Evolutionary conservation across 1,140 invertebrate species (phyloP).

Genomic region (Caenorhabditis tropicalis): DNA sequence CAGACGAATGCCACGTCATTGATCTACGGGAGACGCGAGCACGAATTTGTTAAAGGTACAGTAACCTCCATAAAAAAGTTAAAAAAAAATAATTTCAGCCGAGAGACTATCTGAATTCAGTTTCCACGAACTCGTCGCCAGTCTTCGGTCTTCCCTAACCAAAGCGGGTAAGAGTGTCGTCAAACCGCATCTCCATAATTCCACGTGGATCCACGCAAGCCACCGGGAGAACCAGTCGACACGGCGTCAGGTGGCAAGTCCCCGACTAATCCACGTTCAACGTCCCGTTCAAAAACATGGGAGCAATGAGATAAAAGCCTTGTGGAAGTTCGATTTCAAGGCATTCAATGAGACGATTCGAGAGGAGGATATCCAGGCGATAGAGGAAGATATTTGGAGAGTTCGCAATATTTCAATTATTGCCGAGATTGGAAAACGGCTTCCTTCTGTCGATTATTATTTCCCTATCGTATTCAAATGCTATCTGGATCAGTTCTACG

Average conservation of each 20-base stretch:
- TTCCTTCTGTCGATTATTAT: background rate
- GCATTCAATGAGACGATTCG: background rate
- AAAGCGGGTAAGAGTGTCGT: background rate
- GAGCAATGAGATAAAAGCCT: background rate
- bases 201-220: background rate
- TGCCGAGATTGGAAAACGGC: background rate
- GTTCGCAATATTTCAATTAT: background rate
- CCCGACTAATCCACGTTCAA: background rate
- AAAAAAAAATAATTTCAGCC: too few species aligned
- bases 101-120: background rate
- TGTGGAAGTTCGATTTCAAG: background rate
- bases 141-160: background rate
- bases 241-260: background rate
- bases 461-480: background rate
- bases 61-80: too few species aligned
- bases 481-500: background rate
- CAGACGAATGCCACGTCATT: background rate
- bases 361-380: background rate
- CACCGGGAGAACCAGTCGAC: too few species aligned
- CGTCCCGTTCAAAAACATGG: background rate
- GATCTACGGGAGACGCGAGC: background rate
- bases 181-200: background rate
- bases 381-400: background rate
- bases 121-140: background rate
- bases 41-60: slow-evolving; percentile 4